Evolutionary conservation across 2,797 vertebrate genomes (phyloP).

Genomic region (Diplodus puntazzo): DNA sequence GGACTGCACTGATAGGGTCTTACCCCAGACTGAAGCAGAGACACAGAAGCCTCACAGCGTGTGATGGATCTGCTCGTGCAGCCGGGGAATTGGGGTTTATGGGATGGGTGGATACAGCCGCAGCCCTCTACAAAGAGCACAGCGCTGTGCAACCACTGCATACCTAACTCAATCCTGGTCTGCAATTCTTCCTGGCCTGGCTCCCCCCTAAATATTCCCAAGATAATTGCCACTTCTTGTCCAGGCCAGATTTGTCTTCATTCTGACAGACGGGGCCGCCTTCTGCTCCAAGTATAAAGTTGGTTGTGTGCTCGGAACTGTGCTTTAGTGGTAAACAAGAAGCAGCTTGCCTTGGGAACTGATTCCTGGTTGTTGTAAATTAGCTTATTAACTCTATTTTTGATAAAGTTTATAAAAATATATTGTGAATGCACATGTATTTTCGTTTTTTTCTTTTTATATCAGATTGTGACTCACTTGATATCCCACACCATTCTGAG

Average conservation of each 20-base stretch:
- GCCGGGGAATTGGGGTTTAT: slow-evolving; percentile 8
- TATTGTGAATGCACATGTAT: neutral
- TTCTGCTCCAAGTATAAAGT: slow-evolving; percentile 4
- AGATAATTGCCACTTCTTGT: slow-evolving; percentile 43
- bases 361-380: neutral
- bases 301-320: neutral
- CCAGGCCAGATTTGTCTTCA: slow-evolving; percentile 49
- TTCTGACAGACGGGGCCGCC: slow-evolving; percentile 22
- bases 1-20: neutral
- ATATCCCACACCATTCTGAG: neutral
- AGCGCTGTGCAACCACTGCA: slow-evolving; percentile 20
- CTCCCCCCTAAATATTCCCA: slow-evolving; percentile 52
- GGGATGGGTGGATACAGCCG: neutral
- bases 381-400: neutral
- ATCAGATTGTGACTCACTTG: neutral
- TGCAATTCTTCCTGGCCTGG: slow-evolving; percentile 48
- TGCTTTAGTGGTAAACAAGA: neutral
- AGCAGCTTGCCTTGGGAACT: neutral
- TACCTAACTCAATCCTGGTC: slow-evolving; percentile 54
- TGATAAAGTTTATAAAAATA: neutral
- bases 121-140: slow-evolving; percentile 34
- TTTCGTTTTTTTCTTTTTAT: neutral
- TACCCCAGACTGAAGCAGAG: slow-evolving; percentile 14
- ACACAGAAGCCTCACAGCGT: slow-evolving; percentile 9
- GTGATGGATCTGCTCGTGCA: slow-evolving; percentile 27